Percentiles rank a stretch among this genome's conserved stretches.
phyloP scores from a whole-genome alignment of 2,888 invertebrate genomes.

The Leucozona laternaria region DNA sequence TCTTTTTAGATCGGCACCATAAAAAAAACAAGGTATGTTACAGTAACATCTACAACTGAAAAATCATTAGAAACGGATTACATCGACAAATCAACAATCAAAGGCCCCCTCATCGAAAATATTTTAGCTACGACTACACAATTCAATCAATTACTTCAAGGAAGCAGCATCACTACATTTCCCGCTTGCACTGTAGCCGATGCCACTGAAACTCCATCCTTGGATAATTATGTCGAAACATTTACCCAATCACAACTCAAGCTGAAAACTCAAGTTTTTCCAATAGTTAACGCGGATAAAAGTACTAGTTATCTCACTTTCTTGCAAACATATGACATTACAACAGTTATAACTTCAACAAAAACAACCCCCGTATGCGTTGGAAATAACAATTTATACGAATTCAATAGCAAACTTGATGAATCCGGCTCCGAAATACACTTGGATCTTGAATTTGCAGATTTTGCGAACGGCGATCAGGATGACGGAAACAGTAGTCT shows the following conservation, averaged over 20 bases:
- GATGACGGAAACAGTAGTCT: constrained; percentile 76
- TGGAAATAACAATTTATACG: constrained; percentile 92
- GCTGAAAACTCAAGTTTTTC: constrained; percentile 94
- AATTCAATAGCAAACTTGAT: constrained; percentile 94
- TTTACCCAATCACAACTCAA: constrained; percentile 95
- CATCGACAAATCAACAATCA: constrained; percentile 86
- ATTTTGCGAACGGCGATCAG: constrained; percentile 87
- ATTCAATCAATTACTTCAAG: constrained; percentile 87
- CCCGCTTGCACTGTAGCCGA: constrained; percentile 91
- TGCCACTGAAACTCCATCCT: constrained; percentile 92
- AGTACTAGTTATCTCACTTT: constrained; percentile 92
- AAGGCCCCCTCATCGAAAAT: constrained; percentile 94
- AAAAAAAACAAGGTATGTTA: constrained; percentile 94
- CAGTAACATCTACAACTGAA: constrained; percentile 93
- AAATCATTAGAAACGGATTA: constrained; percentile 88
- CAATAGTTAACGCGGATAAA: constrained; percentile 89
- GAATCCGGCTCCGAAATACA: constrained; percentile 95
- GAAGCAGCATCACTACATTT: constrained; percentile 92
- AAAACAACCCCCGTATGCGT: constrained; percentile 95
- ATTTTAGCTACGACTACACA: constrained; percentile 91
- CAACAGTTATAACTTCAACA: constrained; percentile 94
- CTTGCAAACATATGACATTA: constrained; percentile 94
- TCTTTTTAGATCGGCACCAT: constrained; percentile 90
- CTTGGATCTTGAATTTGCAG: constrained; percentile 93
- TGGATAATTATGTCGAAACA: constrained; percentile 95